Evolutionary conservation across 2,797 vertebrate genomes (phyloP), one percentile per base, ranked within the genome.

Genomic region (Taeniopygia guttata): DNA sequence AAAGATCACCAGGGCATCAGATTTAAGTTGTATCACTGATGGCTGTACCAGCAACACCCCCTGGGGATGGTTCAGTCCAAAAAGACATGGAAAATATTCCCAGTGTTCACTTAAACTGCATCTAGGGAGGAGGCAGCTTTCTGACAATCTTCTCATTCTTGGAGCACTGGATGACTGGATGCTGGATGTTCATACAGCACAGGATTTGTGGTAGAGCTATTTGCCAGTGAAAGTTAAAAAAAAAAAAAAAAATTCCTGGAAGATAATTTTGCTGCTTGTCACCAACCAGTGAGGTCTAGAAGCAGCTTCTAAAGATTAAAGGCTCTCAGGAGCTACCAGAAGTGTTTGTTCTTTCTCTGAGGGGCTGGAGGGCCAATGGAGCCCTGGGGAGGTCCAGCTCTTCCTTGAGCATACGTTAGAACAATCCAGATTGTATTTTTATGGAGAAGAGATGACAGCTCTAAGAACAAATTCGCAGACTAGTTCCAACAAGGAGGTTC

Each of bases 101-200:
- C 1, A 0, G 1, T 16, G 9, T 32, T 36, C 42, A 5, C 74
- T 67, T 70, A 48, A 74, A 48, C 1, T 22, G 60, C 4, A 2
- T 46, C 4, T 48, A 51, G 34, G 29, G 45, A 63, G 3, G 38
- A 91, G 68, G 54, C 25, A 46, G 46, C 21, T 60, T 32, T 30
- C 22, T 51, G 38, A 46, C 2, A 3, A 34, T 36, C 30, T 38
- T 32, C 79, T 82, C 59, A 18, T 38, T 66, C 67, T 22, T 45
- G 52, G 55, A 88, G 36, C 20, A 14, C 43, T 51, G 69, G 63
- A 51, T 17, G 38, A 14, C 43, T 51, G 69, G 63, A 51, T 17
- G 38, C 7, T 1, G 1, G 10, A 10, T 34, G 52, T 34, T 76
- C 38, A 3, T 10, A 23, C 16, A 73, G 46, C 46, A 64, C 14